phyloP scores from a whole-genome alignment of 2,113 vertebrate species.

The Eubucco bourcierii region DNA sequence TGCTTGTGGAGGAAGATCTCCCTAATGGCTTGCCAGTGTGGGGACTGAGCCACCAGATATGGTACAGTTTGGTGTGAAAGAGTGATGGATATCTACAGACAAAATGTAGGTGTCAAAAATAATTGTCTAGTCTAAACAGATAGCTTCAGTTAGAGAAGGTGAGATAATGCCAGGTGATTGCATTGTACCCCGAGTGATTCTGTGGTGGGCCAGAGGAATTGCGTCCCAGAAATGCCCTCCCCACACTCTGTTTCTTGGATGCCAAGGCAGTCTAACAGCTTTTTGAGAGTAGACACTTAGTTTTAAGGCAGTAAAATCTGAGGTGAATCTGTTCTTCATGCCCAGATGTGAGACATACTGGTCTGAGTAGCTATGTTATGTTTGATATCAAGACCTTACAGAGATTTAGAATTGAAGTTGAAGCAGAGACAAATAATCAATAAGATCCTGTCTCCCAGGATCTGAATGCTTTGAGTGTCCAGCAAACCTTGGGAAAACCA shows the following conservation, averaged over 20 bases:
- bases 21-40: too few species aligned
- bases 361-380: background rate
- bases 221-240: background rate
- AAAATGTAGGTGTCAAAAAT: background rate
- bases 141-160: background rate
- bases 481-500: background rate
- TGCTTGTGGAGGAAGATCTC: background rate
- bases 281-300: background rate
- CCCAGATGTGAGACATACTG: background rate
- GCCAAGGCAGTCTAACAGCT: background rate
- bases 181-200: fast-evolving
- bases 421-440: background rate
- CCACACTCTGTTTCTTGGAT: background rate
- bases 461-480: background rate
- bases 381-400: background rate
- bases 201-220: fast-evolving
- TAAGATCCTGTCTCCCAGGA: background rate
- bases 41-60: background rate
- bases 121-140: background rate
- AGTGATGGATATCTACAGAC: background rate
- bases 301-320: background rate
- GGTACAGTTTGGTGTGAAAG: background rate
- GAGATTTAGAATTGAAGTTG: background rate
- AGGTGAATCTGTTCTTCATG: background rate
- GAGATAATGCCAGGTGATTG: background rate